Evolutionary conservation across 2,113 vertebrate genomes (phyloP), one percentile per base, ranked within the genome.

Genomic region (Onychostruthus taczanowskii): DNA sequence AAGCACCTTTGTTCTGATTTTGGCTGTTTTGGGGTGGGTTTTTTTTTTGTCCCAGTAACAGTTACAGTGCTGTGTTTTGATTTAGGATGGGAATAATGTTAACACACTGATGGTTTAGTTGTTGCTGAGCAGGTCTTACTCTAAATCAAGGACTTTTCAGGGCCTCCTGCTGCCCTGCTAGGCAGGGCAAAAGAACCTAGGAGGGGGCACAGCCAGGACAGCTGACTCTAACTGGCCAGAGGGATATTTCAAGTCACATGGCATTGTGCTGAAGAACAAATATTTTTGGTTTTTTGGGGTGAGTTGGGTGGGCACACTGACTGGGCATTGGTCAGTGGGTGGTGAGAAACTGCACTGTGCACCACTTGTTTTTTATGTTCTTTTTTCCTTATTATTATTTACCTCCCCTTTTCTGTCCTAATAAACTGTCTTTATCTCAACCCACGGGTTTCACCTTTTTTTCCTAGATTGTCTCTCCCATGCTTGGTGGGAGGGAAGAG

Each of bases 181-280:
- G 20, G 0, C 0, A 28, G 12, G 21, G 12, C 15, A 46, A n/a
- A 82, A 58, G 24, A 27, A 52, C 12, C 28, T 70, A 33, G 24
- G 6, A 76, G 21, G 20, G 28, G 62, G 31, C 43, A 63, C 24
- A 35, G 33, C 24, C 17, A 10, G 43, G 10, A 22, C 31, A 24
- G 23, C 16, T 75, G 20, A 21, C 21, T 31, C 15, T 41, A 58
- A 18, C 22, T 37, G 77, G 50, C 43, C 59, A 58, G 10, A 56
- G 17, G 20, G 8, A 58, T 52, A 46, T 52, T 44, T 35, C 63
- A 46, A 15, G 41, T 31, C 28, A 16, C 23, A 3, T 6, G 24
- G 21, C 10, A 26, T 14, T 0, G 0, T 58, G 44, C 49, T 58
- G 37, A 35, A 31, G 53, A 76, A 27, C 21, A 31, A 44, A 64